Evolutionary conservation across 2,888 invertebrate genomes (phyloP), one percentile per base, ranked within the genome.

Genomic region (Hartigia nigra): DNA sequence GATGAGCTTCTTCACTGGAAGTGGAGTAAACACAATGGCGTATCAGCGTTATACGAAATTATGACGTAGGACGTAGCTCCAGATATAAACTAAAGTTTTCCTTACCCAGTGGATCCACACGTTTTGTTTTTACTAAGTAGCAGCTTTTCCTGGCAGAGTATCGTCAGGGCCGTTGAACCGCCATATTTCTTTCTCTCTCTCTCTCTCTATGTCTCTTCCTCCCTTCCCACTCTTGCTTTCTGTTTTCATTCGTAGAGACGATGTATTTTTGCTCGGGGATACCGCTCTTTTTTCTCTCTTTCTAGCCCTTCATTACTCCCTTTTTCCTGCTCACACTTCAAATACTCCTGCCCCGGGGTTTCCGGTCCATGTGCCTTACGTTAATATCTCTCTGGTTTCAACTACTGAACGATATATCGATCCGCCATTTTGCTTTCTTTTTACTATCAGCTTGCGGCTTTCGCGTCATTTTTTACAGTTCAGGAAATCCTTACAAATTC

Each of bases 151-250:
- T 78, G 81, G 76, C 74, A 32, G 81, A 75, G 55, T 70, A 75
- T 31, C 77, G 70, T 75, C 32, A 77, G 77, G 81, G 78, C 39
- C 81, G 78, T 81, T 80, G 81, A 81, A 80, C 80, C 81, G 70
- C 78, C 80, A 39, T 77, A 81, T 37, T 74, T 72, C 23, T 55
- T 2, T 39, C 23, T 39, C 39, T 23, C 23, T 39, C 39, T 39
- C 36, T 12, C 12, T 37, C 39, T 5, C 39, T 14, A 12, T 1
- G 14, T 35, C 5, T 35, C 35, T 35, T 9, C 9, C 5, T 12
- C 12, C 12, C 39, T 5, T 35, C 5, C 23, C 23, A 55, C 55
- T 23, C 9, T 55, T 55, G 23, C 55, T 55, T 23, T 55, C 55
- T 55, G 55, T 55, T 55, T 55, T 55, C 55, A 55, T 23, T 55